A percentile compares a stretch with the other conserved stretches of the same genome.
These are phyloP conservation scores for Chroicocephalus ridibundus DNA, from an alignment of 2,113 vertebrate genomes.

Conservation along the genomic window DNA sequence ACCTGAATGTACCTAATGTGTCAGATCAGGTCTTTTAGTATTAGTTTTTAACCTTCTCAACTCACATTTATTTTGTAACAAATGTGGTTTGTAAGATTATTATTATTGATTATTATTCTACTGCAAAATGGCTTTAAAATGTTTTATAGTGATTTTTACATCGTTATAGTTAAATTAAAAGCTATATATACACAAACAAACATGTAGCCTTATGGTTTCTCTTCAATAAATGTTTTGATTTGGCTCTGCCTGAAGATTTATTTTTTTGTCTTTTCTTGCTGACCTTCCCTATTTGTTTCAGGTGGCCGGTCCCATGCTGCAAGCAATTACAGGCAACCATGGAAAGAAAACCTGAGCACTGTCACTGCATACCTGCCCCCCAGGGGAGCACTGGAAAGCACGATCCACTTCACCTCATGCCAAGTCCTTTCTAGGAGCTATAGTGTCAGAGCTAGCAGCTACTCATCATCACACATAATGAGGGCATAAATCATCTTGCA, in stretches of 20 bases:
- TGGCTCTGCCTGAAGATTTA: neutral
- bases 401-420: neutral
- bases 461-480: neutral
- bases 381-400: neutral
- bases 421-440: neutral
- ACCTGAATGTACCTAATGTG: neutral
- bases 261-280: neutral
- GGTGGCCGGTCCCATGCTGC: accelerated
- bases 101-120: neutral
- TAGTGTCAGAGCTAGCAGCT: neutral
- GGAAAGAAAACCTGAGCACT: neutral
- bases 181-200: neutral
- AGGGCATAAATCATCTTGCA: neutral
- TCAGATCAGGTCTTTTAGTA: neutral
- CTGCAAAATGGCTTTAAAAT: neutral
- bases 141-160: neutral
- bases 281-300: neutral
- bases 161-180: neutral
- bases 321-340: neutral
- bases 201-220: neutral
- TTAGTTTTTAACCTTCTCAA: neutral
- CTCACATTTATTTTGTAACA: neutral
- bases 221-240: neutral
- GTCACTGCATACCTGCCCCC: neutral
- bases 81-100: neutral